Evolutionary conservation across 2,797 vertebrate genomes (phyloP).

Genomic region (Tachyglossus aculeatus): DNA sequence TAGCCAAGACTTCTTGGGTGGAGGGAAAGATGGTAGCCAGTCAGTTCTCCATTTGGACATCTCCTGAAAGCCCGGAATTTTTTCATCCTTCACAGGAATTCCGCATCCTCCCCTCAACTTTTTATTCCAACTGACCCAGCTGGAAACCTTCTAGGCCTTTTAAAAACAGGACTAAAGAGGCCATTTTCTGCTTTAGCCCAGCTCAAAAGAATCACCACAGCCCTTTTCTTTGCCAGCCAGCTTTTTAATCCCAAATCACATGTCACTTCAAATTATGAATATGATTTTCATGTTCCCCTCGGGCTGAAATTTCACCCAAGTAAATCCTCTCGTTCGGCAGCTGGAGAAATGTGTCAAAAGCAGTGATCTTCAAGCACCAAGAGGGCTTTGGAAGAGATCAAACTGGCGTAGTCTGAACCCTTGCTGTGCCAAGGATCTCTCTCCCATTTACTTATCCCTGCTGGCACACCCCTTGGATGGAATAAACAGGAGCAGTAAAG

Average conservation of each 20-base stretch:
- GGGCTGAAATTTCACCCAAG: constrained; percentile 76
- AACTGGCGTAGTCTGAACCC: constrained; percentile 62
- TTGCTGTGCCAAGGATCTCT: constrained; percentile 45
- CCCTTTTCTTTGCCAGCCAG: constrained; percentile 74
- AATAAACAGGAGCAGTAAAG: constrained; percentile 27
- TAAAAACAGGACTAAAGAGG: constrained; percentile 72
- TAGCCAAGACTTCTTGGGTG: no score
- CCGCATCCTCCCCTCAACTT: constrained; percentile 55
- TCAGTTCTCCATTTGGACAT: background rate
- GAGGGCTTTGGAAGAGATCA: constrained; percentile 68
- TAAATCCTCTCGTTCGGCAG: constrained; percentile 77
- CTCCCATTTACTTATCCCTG: constrained; percentile 42
- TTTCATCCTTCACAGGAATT: constrained; percentile 53
- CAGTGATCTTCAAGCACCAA: constrained; percentile 66
- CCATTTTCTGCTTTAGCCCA: constrained; percentile 74
- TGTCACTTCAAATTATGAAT: constrained; percentile 81
- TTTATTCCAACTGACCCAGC: constrained; percentile 68
- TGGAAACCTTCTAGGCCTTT: constrained; percentile 70
- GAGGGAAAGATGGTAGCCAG: no score
- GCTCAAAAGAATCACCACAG: constrained; percentile 71
- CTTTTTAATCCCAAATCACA: constrained; percentile 78
- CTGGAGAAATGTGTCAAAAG: constrained; percentile 69
- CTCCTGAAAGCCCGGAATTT: background rate
- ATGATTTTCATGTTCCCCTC: constrained; percentile 75
- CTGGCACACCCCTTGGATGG: constrained; percentile 41